Evolutionary conservation across 2,888 invertebrate genomes (phyloP), one percentile per base, ranked within the genome.

Genomic region (Tineola bisselliella): DNA sequence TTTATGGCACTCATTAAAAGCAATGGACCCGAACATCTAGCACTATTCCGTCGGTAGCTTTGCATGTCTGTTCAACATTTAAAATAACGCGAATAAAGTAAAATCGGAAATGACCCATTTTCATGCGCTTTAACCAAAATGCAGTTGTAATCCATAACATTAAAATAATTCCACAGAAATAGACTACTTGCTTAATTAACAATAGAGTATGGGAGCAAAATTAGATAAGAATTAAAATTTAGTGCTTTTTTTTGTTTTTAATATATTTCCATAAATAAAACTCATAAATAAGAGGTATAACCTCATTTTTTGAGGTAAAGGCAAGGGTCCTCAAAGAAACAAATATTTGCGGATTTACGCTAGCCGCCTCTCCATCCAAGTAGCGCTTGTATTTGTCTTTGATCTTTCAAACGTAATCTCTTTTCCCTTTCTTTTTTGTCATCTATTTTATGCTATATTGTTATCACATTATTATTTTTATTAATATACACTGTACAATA

Each of bases 301-400:
- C 54, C 31, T 58, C 33, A 58, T 58, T 75, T 75, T 75, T 71
- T 67, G 67, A 68, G 67, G 64, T 66, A 67, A 71, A 68, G 71
- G 67, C 66, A 68, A 75, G 70, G 70, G 72, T 68, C 68, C 72
- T 76, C 72, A 69, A 73, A 72, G 74, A 70, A 74, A 71, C 74
- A 77, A 79, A 79, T 79, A 77, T 79, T 79, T 78, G 74, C 69
- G 73, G 74, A 69, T 74, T 73, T 74, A 65, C 70, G 68, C 70
- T 70, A 66, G 62, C 69, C 69, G 66, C 63, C 66, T 62, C 64
- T 62, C 60, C 30, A 17, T 25, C 67, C 63, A 65, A 67, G 67
- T 19, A 48, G 60, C 60, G 60, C 48, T 66, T 65, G 52, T 61
- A 43, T 59, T 62, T 59, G 61, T 62, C 61, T 59, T 61, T 61